Evolutionary conservation across 2,797 vertebrate species (phyloP), one percentile per base, ranked within the genome.

Genomic region (Hozukius guyotensis): DNA sequence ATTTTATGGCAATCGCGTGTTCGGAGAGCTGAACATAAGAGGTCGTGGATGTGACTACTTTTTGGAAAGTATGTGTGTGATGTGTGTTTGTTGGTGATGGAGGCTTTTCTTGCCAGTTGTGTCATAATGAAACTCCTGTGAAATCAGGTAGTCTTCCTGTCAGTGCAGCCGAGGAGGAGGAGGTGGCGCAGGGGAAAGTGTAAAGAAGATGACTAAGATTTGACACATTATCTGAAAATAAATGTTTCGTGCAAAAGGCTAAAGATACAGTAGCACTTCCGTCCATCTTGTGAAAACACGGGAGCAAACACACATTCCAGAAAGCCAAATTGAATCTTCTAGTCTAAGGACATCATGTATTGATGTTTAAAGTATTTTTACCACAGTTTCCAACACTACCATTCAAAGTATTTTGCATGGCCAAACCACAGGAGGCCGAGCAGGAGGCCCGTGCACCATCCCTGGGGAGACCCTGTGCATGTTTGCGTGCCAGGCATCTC

Each of bases 81-180:
- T 46, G 14, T 46, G 38, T 46, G 38, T 84, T 80, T 56, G 78
- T 75, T 59, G 69, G 74, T 82, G 82, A 65, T 68, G 70, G 72
- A 77, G 83, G 68, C 69, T 74, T 82, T 92, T 88, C 87, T 87
- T 81, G 82, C 64, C 71, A 79, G 38, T 53, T 52, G 75, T 65
- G 79, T 94, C 91, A 94, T 88, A 89, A 59, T 77, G 94, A 94
- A 94, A 94, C 89, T 82, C 59, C 61, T 80, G 66, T 91, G 86
- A 89, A 89, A 88, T 86, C 87, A 85, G 77, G 79, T 87, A 78
- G 72, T 74, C 84, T 94, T 94, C 90, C 93, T 88, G 91, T 92
- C 93, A 94, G 57, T 25, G 46, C 52, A 70, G 84, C 36, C 24
- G 77, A 74, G 20, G 68, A 77, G 24, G 59, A 82, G 72, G 85